A percentile compares a stretch with the other conserved stretches of the same genome.
phyloP scores from a whole-genome alignment of 2,888 invertebrate species.

The Leistus spinibarbis region DNA sequence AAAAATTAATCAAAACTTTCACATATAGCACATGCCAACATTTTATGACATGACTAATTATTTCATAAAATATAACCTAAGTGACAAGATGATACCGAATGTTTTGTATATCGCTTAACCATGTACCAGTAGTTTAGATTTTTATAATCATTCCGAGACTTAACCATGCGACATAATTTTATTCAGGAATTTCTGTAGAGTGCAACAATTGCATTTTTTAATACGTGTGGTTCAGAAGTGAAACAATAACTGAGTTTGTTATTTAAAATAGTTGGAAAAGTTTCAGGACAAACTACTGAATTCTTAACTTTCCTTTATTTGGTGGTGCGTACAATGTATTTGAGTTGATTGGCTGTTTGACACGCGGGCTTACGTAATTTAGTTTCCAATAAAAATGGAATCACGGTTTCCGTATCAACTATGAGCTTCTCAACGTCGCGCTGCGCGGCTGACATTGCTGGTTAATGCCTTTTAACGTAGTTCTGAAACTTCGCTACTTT shows the following conservation, averaged over 20 bases:
- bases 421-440: not conserved
- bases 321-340: not conserved
- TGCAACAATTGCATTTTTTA: not conserved
- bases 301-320: not conserved
- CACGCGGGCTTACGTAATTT: not conserved
- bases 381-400: not conserved
- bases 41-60: no score
- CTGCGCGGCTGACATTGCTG: conserved; percentile 21
- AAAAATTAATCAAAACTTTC: no score
- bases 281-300: not conserved
- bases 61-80: no score
- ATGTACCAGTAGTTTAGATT: no score
- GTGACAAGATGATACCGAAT: no score
- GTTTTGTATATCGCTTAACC: no score
- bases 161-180: no score
- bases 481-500: conserved; percentile 29
- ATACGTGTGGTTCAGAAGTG: not conserved
- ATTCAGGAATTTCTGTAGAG: no score
- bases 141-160: no score
- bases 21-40: no score
- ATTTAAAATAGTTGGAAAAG: not conserved
- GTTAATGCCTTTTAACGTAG: conserved; percentile 36
- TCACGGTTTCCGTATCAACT: not conserved
- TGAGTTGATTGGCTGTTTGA: not conserved
- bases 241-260: not conserved